A percentile compares a stretch with the other conserved stretches of the same genome.
phyloP scores from a whole-genome alignment of 2,113 vertebrate genomes.

The Murina feae region DNA sequence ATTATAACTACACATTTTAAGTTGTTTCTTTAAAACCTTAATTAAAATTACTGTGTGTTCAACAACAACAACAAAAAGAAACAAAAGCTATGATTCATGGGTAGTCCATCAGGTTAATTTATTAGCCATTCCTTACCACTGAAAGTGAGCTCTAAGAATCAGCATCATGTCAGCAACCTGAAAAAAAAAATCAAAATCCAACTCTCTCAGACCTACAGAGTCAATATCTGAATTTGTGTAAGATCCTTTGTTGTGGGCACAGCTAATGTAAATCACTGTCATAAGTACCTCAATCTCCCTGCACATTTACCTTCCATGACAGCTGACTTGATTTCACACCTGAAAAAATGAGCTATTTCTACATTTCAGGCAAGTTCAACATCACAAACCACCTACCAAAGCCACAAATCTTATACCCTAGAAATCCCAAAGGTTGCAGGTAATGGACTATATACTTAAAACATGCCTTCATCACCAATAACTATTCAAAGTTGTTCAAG shows the following conservation, averaged over 20 bases:
- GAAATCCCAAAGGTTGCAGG: neutral
- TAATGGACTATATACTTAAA: neutral
- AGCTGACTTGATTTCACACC: conserved; percentile 1
- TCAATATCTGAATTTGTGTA: neutral
- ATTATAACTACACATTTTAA: conserved; percentile 43
- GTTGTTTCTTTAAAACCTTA: conserved; percentile 56
- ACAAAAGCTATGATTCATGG: conserved; percentile 32
- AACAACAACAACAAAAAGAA: neutral
- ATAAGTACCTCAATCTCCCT: neutral
- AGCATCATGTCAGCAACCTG: neutral
- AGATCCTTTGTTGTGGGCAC: neutral
- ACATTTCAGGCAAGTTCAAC: neutral
- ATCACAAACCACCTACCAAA: neutral
- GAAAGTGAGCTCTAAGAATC: neutral
- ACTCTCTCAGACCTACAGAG: neutral
- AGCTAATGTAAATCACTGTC: neutral
- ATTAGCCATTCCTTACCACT: neutral
- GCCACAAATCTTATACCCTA: neutral
- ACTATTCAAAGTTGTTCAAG: neutral
- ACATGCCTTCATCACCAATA: neutral
- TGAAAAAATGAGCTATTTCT: neutral
- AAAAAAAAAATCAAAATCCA: neutral
- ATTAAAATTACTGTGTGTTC: conserved; percentile 49
- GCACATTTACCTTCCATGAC: neutral
- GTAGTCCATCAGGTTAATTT: neutral